These are phyloP conservation scores for Coelopa pilipes DNA, from an alignment of 2,888 invertebrate genomes.

Conservation along the genomic window DNA sequence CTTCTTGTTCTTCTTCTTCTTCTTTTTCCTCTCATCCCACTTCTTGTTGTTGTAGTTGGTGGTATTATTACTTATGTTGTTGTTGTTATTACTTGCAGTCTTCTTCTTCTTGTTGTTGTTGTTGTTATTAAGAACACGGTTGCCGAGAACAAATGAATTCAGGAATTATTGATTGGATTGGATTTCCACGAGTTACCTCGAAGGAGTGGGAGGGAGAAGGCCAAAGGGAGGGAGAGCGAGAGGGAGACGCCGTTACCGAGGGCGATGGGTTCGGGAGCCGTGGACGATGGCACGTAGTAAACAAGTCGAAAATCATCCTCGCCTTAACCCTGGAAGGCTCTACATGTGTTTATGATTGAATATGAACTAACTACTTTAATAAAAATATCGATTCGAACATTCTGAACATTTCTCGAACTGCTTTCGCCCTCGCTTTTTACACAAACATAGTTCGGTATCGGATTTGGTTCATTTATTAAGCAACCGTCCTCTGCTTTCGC, in stretches of 20 bases:
- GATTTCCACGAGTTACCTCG: slow-evolving; percentile 5
- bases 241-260: too few relatives aligned
- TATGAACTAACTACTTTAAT: too few relatives aligned
- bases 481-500: too few relatives aligned
- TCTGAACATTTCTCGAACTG: background rate
- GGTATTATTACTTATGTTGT: background rate
- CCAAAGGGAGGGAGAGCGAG: too few relatives aligned
- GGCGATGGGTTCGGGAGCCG: too few relatives aligned
- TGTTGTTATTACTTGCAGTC: slow-evolving; percentile 21
- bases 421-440: too few relatives aligned
- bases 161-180: slow-evolving; percentile 33
- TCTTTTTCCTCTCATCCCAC: background rate
- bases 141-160: background rate
- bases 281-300: background rate
- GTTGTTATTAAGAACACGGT: background rate
- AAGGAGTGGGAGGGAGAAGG: too few relatives aligned
- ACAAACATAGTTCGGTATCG: too few relatives aligned
- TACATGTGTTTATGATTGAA: too few relatives aligned
- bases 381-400: too few relatives aligned
- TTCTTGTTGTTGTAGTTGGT: slow-evolving; percentile 13
- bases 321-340: background rate
- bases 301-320: background rate
- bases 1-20: slow-evolving; percentile 10
- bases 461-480: too few relatives aligned
- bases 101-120: background rate